These are phyloP conservation scores for Habropoda laboriosa DNA, from an alignment of 1,140 invertebrate species.

Conservation along the genomic window DNA sequence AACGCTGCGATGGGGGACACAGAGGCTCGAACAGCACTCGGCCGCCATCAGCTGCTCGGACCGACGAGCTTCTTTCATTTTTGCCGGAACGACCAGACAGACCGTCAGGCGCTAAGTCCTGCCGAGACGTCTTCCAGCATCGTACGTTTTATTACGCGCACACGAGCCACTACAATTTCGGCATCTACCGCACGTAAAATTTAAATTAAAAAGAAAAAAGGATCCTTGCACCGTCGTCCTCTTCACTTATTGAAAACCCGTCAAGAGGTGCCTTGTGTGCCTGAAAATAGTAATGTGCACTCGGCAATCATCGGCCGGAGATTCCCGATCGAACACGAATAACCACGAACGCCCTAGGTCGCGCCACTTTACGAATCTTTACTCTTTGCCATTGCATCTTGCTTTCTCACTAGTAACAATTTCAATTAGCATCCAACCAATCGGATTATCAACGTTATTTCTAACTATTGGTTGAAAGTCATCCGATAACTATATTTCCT, in stretches of 20 bases:
- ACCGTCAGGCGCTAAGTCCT: slow-evolving; percentile 65
- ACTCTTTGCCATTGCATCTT: not conserved
- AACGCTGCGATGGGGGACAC: slow-evolving; percentile 46
- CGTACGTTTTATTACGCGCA: slow-evolving; percentile 48
- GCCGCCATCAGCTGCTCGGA: slow-evolving; percentile 73
- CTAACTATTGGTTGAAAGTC: not conserved
- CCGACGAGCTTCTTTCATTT: slow-evolving; percentile 72
- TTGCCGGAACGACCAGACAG: slow-evolving; percentile 58
- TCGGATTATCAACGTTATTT: not conserved
- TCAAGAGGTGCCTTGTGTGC: slow-evolving; percentile 76
- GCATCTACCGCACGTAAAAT: slow-evolving; percentile 47
- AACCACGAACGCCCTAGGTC: slow-evolving; percentile 50
- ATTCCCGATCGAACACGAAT: slow-evolving; percentile 57
- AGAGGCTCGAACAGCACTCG: slow-evolving; percentile 61
- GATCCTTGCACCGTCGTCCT: slow-evolving; percentile 66
- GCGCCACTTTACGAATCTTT: slow-evolving; percentile 59
- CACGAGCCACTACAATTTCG: slow-evolving; percentile 57
- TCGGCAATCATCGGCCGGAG: slow-evolving; percentile 73
- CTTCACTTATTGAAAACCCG: slow-evolving; percentile 76
- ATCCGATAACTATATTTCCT: not conserved
- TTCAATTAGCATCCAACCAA: not conserved
- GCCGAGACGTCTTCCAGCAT: slow-evolving; percentile 66
- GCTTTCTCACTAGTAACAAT: slow-evolving; percentile 14
- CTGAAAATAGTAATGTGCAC: slow-evolving; percentile 77
- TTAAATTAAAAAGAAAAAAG: slow-evolving; percentile 65